These are phyloP conservation scores for Agrotis clavis DNA, from an alignment of 2,888 invertebrate genomes.

Conservation along the genomic window DNA sequence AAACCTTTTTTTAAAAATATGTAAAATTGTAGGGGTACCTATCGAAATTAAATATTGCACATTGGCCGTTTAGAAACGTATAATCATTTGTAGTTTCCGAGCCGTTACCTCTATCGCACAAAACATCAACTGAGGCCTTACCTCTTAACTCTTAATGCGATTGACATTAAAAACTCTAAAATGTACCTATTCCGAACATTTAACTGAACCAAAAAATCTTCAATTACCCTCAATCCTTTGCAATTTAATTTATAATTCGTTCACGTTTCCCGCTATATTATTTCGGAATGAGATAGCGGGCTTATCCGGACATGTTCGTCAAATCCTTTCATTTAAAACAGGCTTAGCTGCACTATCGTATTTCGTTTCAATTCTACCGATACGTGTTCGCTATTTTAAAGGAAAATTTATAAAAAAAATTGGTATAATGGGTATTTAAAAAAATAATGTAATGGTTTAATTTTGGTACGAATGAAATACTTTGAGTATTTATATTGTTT, in stretches of 20 bases:
- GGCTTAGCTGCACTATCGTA: slow-evolving; percentile 63
- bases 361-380: slow-evolving; percentile 64
- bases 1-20: no score
- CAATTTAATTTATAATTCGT: slow-evolving; percentile 73
- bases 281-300: slow-evolving; percentile 68
- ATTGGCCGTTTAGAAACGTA: no score
- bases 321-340: slow-evolving; percentile 81
- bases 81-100: no score
- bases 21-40: no score
- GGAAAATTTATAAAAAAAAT: neutral
- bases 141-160: no score
- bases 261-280: slow-evolving; percentile 71
- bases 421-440: neutral
- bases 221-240: slow-evolving; percentile 58
- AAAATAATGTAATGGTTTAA: neutral
- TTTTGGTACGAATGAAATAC: no score
- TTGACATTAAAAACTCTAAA: slow-evolving; percentile 14
- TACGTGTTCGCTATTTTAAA: slow-evolving; percentile 46
- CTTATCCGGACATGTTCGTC: slow-evolving; percentile 74
- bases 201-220: slow-evolving; percentile 32
- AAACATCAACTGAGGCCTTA: no score
- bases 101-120: no score
- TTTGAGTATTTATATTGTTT: no score
- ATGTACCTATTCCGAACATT: neutral
- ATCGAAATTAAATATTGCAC: no score